These are phyloP conservation scores for Caerostris extrusa DNA, from an alignment of 1,140 invertebrate species.

Conservation along the genomic window DNA sequence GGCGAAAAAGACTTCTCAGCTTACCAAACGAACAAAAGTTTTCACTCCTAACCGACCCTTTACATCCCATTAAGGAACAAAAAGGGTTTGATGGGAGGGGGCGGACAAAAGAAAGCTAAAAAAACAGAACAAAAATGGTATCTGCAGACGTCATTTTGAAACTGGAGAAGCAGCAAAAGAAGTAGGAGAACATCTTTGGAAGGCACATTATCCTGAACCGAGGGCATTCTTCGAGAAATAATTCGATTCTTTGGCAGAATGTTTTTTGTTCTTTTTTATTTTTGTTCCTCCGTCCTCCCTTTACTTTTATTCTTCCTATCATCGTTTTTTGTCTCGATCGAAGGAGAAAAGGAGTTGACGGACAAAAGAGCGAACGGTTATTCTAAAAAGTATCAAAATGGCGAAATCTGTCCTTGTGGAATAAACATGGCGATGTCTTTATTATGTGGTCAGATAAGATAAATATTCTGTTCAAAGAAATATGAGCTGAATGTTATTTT, in stretches of 20 bases:
- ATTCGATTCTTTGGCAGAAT: constrained; percentile 42
- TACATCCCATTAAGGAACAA: constrained; percentile 39
- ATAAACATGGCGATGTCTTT: constrained; percentile 6
- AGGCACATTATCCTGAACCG: neutral
- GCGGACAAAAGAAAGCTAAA: neutral
- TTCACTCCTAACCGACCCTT: constrained; percentile 14
- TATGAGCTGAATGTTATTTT: too few relatives aligned
- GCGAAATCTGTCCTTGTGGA: neutral
- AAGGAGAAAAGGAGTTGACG: neutral
- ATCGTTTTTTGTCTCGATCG: constrained; percentile 22
- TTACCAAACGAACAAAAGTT: constrained; percentile 5
- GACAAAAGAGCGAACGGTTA: neutral
- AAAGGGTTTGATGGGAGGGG: neutral
- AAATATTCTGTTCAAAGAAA: too few relatives aligned
- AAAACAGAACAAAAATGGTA: constrained; percentile 4
- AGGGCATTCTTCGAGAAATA: constrained; percentile 35
- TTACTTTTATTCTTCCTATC: neutral
- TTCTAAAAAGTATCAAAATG: constrained; percentile 4
- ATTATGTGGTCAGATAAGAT: neutral
- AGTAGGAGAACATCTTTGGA: neutral
- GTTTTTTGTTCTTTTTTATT: neutral
- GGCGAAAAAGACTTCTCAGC: constrained; percentile 12
- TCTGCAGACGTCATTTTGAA: constrained; percentile 23
- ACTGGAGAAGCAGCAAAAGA: constrained; percentile 16
- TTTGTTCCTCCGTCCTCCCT: neutral